A percentile compares a stretch with the other conserved stretches of the same genome.
These are phyloP conservation scores for Henricia sp. DNA, from an alignment of 53 echinoderm and acorn worm genomes.

Conservation along the genomic window DNA sequence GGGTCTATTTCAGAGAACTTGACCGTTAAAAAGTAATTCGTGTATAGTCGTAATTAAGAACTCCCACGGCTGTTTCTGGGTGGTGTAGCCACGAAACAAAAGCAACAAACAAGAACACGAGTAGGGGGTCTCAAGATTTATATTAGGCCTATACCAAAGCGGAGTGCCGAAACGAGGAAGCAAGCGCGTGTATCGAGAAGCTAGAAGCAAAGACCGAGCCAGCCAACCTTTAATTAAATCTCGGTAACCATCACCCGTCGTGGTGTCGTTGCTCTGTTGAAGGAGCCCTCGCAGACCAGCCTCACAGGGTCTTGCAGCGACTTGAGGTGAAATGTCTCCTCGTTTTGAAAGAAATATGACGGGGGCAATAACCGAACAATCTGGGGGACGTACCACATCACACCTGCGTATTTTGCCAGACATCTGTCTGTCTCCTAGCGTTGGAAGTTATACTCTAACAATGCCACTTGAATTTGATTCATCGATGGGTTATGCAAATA, in stretches of 20 bases:
- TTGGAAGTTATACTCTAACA: constrained; percentile 1
- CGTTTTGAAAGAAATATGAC: background rate
- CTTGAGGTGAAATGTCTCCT: background rate
- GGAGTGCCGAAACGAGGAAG: too few species aligned
- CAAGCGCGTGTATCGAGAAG: background rate
- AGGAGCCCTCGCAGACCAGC: background rate
- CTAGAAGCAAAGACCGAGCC: background rate
- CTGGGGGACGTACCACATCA: background rate
- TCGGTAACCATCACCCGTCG: background rate
- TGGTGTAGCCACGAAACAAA: too few species aligned
- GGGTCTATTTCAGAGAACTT: too few species aligned
- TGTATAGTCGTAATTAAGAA: too few species aligned
- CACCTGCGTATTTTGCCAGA: background rate
- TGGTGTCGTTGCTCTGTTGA: background rate
- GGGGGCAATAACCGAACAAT: constrained; percentile 30
- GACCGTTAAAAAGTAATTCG: too few species aligned
- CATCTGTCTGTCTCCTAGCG: constrained; percentile 14
- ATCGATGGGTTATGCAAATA: constrained; percentile 26
- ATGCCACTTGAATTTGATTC: constrained; percentile 14
- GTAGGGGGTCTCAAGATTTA: too few species aligned
- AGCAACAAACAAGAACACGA: too few species aligned
- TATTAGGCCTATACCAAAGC: too few species aligned
- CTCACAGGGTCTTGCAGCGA: background rate
- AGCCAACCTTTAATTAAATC: background rate
- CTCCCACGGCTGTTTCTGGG: too few species aligned